Evolutionary conservation across 2,888 invertebrate genomes (phyloP), one percentile per base, ranked within the genome.

Genomic region (Xestia c-nigrum): DNA sequence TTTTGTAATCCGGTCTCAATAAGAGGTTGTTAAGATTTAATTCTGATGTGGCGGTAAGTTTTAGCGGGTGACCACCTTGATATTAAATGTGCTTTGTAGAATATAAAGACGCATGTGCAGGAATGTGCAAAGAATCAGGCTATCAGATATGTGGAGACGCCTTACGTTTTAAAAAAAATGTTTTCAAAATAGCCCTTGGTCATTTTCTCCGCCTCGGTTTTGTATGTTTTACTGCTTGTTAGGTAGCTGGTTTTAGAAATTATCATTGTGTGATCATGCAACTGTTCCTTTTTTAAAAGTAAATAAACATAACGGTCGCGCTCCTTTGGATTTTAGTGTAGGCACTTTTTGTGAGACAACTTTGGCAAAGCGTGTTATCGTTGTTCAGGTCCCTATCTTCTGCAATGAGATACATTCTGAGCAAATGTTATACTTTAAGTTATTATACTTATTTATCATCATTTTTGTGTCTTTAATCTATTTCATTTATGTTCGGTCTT

Each of bases 1-100:
- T 87, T 83, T 72, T 80, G 69, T 86, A 83, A 87, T 80, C 84
- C 74, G n/a, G 55, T 31, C 14, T 65, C 64, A 64, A 57, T 81
- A 69, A 81, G 67, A 74, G 71, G 72, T 55, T 77, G 40, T 76
- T 76, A 76, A 71, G 43, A 69, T 71, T 57, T 67, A 67, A 71
- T 67, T 83, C 52, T 64, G 16, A 61, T 21, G 31, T 43, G 69
- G 61, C 14, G 74, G 72, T 66, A 66, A 64, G 63, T 76, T 75
- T 46, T 78, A 59, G 52, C 31, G 16, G 2, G 14, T 59, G 7
- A 14, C 43, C 43, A 57, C 19, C 71, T 72, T 65, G 65, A 69
- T 75, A 67, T 67, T 40, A 61, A 78, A 47, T 40, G 59, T 59
- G 38, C 1, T 40, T 40, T 46, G 21, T 7, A 55, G 7, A 59